Conservation (phyloP, 2,888 invertebrate species). For the Lumbricus terrestris region DNA sequence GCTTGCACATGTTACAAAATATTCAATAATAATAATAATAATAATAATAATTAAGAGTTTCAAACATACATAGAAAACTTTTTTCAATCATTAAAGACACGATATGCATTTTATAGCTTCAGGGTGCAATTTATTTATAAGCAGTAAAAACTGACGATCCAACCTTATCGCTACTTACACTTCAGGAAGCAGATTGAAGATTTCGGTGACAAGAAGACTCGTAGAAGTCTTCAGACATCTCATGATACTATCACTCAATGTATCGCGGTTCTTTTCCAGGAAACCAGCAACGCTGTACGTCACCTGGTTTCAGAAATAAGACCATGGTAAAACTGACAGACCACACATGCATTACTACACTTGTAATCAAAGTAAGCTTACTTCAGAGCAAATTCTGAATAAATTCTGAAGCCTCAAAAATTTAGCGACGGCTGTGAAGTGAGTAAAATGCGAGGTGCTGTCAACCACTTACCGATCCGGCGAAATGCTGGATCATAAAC, state of each 20-base stretch:
- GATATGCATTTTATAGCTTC: not conserved
- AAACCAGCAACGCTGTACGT: slow-evolving; percentile 71
- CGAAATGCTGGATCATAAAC: slow-evolving; percentile 41
- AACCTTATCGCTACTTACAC: slow-evolving; percentile 26
- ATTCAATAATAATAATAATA: too few relatives aligned
- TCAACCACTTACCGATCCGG: slow-evolving; percentile 37
- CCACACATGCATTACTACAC: not conserved
- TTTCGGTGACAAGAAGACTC: slow-evolving; percentile 40
- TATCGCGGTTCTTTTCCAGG: slow-evolving; percentile 82
- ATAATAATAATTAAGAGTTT: not conserved
- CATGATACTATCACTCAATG: slow-evolving; percentile 44
- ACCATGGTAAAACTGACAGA: not conserved
- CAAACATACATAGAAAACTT: not conserved
- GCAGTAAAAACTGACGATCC: not conserved
- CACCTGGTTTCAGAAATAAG: slow-evolving; percentile 59
- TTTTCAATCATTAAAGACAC: not conserved
- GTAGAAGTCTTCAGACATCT: slow-evolving; percentile 51
- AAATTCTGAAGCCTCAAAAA: too few relatives aligned
- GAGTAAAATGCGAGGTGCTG: not conserved
- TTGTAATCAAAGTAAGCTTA: too few relatives aligned
- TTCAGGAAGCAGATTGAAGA: slow-evolving; percentile 39
- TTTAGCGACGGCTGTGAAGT: not conserved
- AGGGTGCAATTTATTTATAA: not conserved
- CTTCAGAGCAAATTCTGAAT: not conserved
- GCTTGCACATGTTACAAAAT: too few relatives aligned